These are phyloP conservation scores for Leptodirus hochenwartii DNA, from an alignment of 2,888 invertebrate species.

Conservation along the genomic window DNA sequence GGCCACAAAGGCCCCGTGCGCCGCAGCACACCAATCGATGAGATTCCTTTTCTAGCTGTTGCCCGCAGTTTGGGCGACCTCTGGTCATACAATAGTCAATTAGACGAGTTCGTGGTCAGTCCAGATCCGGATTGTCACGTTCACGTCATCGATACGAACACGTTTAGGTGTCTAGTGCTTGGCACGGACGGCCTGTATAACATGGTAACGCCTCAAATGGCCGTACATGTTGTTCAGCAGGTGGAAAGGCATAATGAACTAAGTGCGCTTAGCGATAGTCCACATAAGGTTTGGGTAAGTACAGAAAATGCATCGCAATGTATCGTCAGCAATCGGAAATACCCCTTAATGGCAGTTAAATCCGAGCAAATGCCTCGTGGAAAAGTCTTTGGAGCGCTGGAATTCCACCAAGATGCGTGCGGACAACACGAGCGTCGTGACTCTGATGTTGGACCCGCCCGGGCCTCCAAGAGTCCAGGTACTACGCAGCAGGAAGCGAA, in stretches of 20 bases:
- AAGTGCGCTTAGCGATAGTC: slow-evolving; percentile 31
- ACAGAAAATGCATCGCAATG: slow-evolving; percentile 23
- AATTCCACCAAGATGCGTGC: slow-evolving; percentile 71
- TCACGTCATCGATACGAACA: slow-evolving; percentile 58
- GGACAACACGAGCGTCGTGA: slow-evolving; percentile 91
- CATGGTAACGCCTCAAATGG: slow-evolving; percentile 69
- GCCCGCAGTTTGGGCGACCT: slow-evolving; percentile 91
- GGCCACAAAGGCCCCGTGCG: slow-evolving; percentile 77
- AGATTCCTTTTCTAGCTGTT: slow-evolving; percentile 90
- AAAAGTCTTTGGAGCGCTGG: slow-evolving; percentile 69
- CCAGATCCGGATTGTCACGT: slow-evolving; percentile 93
- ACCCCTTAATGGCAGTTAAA: slow-evolving; percentile 54
- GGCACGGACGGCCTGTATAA: slow-evolving; percentile 97
- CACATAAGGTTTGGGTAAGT: slow-evolving; percentile 12
- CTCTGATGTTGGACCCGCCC: slow-evolving; percentile 78
- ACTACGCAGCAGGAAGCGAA: slow-evolving; percentile 23
- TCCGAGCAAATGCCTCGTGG: slow-evolving; percentile 80
- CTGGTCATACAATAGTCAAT: slow-evolving; percentile 90
- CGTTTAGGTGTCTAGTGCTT: slow-evolving; percentile 73
- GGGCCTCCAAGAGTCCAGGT: slow-evolving; percentile 59
- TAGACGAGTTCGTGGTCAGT: slow-evolving; percentile 89
- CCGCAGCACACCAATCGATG: slow-evolving; percentile 78
- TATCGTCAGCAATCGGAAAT: neutral
- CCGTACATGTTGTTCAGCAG: slow-evolving; percentile 68
- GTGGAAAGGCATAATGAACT: slow-evolving; percentile 67